A percentile compares a stretch with the other conserved stretches of the same genome.
These are phyloP conservation scores for Lordiphosa collinella DNA, from an alignment of 1,140 invertebrate species.

Conservation along the genomic window DNA sequence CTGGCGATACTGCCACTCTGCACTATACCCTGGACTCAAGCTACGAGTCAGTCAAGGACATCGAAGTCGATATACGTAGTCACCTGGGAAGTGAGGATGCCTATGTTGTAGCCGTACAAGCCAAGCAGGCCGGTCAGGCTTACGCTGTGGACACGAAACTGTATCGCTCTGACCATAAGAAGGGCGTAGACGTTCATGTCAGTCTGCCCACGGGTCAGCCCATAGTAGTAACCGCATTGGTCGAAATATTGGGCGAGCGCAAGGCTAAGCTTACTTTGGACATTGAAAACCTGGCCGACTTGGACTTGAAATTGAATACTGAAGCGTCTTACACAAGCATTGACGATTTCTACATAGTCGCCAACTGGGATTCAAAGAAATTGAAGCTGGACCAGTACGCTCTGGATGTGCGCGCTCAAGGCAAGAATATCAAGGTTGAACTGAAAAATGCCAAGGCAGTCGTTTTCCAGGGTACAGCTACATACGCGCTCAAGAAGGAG, in stretches of 20 bases:
- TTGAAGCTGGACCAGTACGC: conserved; percentile 85
- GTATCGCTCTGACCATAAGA: conserved; percentile 48
- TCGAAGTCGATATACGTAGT: conserved; percentile 81
- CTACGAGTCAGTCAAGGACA: conserved; percentile 81
- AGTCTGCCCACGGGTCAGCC: conserved; percentile 64
- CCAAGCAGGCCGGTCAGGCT: conserved; percentile 31
- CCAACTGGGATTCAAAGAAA: conserved; percentile 84
- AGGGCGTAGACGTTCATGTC: conserved; percentile 45
- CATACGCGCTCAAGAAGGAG: conserved; percentile 86
- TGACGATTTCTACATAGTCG: conserved; percentile 84
- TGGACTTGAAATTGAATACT: conserved; percentile 80
- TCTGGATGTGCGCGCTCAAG: conserved; percentile 84
- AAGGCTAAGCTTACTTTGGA: conserved; percentile 82
- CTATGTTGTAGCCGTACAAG: conserved; percentile 31
- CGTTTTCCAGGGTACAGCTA: conserved; percentile 83
- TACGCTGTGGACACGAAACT: conserved; percentile 44
- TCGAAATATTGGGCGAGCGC: conserved; percentile 81
- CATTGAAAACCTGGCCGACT: conserved; percentile 81
- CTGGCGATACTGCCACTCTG: conserved; percentile 13
- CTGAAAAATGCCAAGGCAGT: conserved; percentile 84
- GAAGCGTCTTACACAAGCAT: conserved; percentile 83
- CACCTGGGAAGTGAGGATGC: conserved; percentile 81
- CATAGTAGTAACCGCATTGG: conserved; percentile 81
- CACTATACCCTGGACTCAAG: conserved; percentile 78
- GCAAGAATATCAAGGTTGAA: conserved; percentile 83